phyloP scores from a whole-genome alignment of 2,888 invertebrate species.

The Pseudococcus viburni region DNA sequence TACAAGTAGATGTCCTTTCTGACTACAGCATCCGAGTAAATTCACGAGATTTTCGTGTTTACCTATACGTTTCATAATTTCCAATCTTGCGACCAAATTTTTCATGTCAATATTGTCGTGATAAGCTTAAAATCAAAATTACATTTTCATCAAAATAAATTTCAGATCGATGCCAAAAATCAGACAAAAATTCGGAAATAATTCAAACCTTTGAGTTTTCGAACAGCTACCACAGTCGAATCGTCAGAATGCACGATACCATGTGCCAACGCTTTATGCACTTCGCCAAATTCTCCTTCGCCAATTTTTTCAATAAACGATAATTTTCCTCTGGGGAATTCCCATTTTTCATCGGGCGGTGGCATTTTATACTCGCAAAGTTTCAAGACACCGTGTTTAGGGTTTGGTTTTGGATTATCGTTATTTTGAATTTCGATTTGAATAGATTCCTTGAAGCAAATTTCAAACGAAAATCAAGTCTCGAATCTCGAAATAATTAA shows the following conservation, averaged over 20 bases:
- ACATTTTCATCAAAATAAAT: background rate
- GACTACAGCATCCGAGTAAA: conserved; percentile 95
- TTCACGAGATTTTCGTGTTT: conserved; percentile 98
- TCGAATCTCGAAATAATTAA: too few species aligned
- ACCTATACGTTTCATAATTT: conserved; percentile 99
- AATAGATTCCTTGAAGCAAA: background rate
- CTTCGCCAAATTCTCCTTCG: conserved; percentile 98
- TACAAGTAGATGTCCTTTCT: conserved; percentile 89
- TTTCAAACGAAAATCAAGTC: too few species aligned
- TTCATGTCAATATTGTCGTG: conserved; percentile 98
- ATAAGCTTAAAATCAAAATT: conserved; percentile 79
- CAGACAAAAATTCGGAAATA: background rate
- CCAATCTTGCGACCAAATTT: conserved; percentile 97
- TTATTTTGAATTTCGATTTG: background rate
- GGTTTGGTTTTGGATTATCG: background rate
- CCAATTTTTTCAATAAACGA: conserved; percentile 88
- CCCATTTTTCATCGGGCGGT: conserved; percentile 95
- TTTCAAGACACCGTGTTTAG: background rate
- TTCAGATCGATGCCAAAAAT: background rate
- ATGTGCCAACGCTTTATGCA: conserved; percentile 89
- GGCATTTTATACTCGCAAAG: conserved; percentile 90
- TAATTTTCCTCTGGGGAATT: conserved; percentile 86
- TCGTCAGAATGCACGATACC: conserved; percentile 81
- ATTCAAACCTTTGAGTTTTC: conserved; percentile 93
- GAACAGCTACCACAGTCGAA: conserved; percentile 91